Base-by-base conservation (phyloP, 1,140 invertebrate species). In the Zaprionus nigranus region DNA sequence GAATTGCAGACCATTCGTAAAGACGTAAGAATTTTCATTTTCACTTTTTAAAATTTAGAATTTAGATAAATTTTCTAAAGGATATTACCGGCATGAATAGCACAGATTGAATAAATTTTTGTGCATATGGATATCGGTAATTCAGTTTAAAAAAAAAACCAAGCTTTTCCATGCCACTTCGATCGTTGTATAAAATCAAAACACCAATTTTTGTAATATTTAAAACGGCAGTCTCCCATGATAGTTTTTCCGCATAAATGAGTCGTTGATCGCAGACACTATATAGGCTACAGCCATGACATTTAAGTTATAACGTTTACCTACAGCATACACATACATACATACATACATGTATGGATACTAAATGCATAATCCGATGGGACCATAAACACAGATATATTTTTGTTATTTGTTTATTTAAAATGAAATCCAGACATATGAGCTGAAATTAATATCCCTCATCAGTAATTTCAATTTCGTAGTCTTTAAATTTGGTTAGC, bases 401-500 rank as follows among this genome's bases (percentile, higher is more conserved):
- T 58, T 30, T 58, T 6, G 9, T 59, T 36, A n/a, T 46, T 28
- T 28, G 15, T 53, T 72, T 71, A 24, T 54, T 56, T 20, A 26
- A 22, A 30, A 63, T 38, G 30, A 28, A 43, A 74, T 7, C 2
- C 2, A 49, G 17, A 49, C 7, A n/a, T 26, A 2, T 43, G 28
- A 11, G 40, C 11, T 0, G 2, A 24, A 38, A 15, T 60, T 79
- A 93, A 66, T 93, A 93, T 17, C 90, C 92, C 9, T 92, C 92
- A 90, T 93, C 92, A 12, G 90, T 82, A 12, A 78, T 90, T 81
- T 93, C 91, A 51, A 93, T 92, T 22, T 76, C 79, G 57, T 93
- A 93, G 15, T 91, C 78, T 7, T 60, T 54, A 58, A 81, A 93
- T 56, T 92, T 90, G 4, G 84, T 79, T 60, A 59, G 30, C 20